phyloP scores from a whole-genome alignment of 2,113 vertebrate species.

The Calonectris borealis region DNA sequence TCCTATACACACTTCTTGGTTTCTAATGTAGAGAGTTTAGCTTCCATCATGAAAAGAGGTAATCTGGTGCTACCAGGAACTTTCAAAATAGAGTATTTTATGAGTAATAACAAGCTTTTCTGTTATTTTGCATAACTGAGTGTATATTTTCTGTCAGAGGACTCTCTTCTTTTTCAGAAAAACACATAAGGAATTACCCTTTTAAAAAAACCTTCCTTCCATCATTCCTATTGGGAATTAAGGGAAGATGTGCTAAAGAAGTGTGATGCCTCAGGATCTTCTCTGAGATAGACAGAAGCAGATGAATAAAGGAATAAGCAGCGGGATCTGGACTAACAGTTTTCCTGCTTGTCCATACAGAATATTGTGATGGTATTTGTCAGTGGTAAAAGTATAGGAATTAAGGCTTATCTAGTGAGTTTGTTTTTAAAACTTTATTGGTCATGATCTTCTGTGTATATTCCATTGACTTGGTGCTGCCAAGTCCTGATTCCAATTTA shows the following conservation, averaged over 20 bases:
- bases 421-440: not conserved
- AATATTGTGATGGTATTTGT: not conserved
- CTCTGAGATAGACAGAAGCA: not conserved
- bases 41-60: not conserved
- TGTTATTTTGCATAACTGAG: not conserved
- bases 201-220: not conserved
- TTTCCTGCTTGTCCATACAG: not conserved
- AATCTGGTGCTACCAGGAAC: not conserved
- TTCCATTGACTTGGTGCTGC: not conserved
- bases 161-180: not conserved
- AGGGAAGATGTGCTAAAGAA: not conserved
- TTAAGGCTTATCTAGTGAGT: not conserved
- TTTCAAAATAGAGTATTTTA: not conserved
- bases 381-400: not conserved
- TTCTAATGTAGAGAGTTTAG: not conserved
- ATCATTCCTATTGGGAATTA: not conserved
- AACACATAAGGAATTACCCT: not conserved
- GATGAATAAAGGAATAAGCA: not conserved
- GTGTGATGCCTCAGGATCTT: not conserved
- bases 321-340: not conserved
- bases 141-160: not conserved
- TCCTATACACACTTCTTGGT: not conserved
- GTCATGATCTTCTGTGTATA: not conserved
- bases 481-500: not conserved
- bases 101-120: not conserved